These are phyloP conservation scores for Margaritifera margaritifera DNA, from an alignment of 2,888 invertebrate genomes.

Conservation along the genomic window DNA sequence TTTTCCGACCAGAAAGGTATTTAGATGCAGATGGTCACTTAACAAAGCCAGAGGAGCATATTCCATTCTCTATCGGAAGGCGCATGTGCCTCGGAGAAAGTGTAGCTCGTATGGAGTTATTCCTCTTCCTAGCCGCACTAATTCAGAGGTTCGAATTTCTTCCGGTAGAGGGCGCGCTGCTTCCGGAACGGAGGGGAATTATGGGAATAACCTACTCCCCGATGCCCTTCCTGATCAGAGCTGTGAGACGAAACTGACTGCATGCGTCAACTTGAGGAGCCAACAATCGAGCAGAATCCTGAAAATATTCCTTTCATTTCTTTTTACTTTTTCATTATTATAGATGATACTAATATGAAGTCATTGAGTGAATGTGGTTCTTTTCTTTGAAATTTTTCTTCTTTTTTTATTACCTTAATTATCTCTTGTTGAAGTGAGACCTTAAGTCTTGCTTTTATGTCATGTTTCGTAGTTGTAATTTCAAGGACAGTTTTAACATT, in stretches of 20 bases:
- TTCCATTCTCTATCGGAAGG: conserved; percentile 38
- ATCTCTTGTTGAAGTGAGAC: too few species aligned
- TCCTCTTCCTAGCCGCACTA: conserved; percentile 31
- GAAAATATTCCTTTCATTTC: too few species aligned
- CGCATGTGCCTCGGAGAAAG: neutral
- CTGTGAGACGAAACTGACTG: neutral
- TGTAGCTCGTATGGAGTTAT: conserved; percentile 40
- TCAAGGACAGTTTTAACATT: too few species aligned
- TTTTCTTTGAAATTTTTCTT: too few species aligned
- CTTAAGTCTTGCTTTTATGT: too few species aligned
- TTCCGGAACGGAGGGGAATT: conserved; percentile 25
- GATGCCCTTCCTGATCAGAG: conserved; percentile 1
- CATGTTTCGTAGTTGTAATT: too few species aligned
- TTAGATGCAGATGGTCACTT: conserved; percentile 33
- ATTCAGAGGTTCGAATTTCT: conserved; percentile 32
- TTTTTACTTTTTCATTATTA: too few species aligned
- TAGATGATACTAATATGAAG: too few species aligned
- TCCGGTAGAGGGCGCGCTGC: conserved; percentile 9
- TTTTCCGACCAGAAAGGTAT: conserved; percentile 58
- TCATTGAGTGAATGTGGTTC: too few species aligned
- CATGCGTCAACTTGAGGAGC: too few species aligned
- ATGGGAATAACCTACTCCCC: conserved; percentile 35
- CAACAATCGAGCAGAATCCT: too few species aligned
- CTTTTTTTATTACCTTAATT: too few species aligned
- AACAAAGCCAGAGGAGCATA: conserved; percentile 22